Percentiles rank a stretch among this genome's conserved stretches.
phyloP scores from a whole-genome alignment of 1,140 invertebrate species.

The Akabosia matsudoensis region DNA sequence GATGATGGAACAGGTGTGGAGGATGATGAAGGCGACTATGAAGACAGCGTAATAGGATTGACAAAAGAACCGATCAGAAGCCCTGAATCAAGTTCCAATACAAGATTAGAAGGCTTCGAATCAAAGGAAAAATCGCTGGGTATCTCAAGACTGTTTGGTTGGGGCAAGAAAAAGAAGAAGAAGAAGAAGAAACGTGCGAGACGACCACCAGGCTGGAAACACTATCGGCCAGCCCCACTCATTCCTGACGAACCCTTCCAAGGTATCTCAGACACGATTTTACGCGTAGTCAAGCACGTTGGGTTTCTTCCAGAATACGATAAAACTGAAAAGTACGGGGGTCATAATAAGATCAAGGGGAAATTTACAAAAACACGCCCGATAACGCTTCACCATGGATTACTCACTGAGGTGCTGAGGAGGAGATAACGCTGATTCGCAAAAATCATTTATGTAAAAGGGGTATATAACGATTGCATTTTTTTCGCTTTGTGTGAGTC shows the following conservation, averaged over 20 bases:
- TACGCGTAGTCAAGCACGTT: neutral
- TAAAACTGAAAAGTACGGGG: neutral
- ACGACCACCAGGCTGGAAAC: neutral
- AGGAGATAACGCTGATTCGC: neutral
- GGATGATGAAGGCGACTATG: neutral
- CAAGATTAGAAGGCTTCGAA: neutral
- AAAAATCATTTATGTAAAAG: neutral
- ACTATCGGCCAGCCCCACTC: neutral
- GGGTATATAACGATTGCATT: neutral
- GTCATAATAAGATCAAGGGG: conserved; percentile 8
- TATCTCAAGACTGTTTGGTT: neutral
- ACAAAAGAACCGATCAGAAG: neutral
- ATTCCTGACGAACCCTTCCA: neutral
- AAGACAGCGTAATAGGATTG: neutral
- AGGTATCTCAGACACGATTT: neutral
- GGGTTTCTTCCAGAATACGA: neutral
- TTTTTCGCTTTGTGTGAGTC: neutral
- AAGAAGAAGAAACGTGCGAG: neutral
- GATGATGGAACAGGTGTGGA: neutral
- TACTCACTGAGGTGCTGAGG: neutral
- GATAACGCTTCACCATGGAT: neutral
- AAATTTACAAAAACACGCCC: conserved; percentile 1
- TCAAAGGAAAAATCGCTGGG: neutral
- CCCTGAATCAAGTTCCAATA: neutral
- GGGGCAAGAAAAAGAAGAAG: neutral